phyloP scores from a whole-genome alignment of 1,140 invertebrate genomes.

The Centruroides sculpturatus region DNA sequence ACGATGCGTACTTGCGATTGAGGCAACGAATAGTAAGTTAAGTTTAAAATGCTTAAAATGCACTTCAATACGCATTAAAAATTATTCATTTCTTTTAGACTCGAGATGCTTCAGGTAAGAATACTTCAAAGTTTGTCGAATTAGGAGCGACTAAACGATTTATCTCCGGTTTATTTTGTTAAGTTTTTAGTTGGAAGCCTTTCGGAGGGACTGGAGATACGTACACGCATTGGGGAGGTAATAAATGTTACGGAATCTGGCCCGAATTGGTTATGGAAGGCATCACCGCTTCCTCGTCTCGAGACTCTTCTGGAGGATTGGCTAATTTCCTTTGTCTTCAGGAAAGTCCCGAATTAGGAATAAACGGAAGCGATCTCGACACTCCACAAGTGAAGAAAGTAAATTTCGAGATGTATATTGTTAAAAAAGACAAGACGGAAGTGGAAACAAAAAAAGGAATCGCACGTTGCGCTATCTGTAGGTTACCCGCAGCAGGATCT shows the following conservation, averaged over 20 bases:
- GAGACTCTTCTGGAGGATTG: not conserved
- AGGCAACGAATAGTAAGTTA: conserved; percentile 4
- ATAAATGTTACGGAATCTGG: not conserved
- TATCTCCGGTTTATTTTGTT: too few species aligned
- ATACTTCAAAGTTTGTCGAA: not conserved
- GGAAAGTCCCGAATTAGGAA: not conserved
- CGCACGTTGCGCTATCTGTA: not conserved
- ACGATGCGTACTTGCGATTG: conserved; percentile 2
- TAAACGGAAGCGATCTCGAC: not conserved
- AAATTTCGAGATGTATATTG: too few species aligned
- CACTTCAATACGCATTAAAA: not conserved
- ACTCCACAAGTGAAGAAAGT: too few species aligned
- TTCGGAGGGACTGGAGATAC: conserved; percentile 3
- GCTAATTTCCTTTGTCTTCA: conserved; percentile 6
- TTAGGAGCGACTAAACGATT: too few species aligned
- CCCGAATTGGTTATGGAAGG: conserved; percentile 3
- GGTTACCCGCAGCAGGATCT: not conserved
- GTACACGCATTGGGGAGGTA: conserved; percentile 7
- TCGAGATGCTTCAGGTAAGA: conserved; percentile 3
- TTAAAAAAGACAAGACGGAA: too few species aligned
- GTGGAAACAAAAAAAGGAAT: too few species aligned
- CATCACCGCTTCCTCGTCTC: not conserved
- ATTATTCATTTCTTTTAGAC: not conserved
- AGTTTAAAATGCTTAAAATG: not conserved
- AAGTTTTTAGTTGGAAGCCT: not conserved